These are phyloP conservation scores for Caerostris darwini DNA, from an alignment of 1,140 invertebrate genomes.

Conservation along the genomic window DNA sequence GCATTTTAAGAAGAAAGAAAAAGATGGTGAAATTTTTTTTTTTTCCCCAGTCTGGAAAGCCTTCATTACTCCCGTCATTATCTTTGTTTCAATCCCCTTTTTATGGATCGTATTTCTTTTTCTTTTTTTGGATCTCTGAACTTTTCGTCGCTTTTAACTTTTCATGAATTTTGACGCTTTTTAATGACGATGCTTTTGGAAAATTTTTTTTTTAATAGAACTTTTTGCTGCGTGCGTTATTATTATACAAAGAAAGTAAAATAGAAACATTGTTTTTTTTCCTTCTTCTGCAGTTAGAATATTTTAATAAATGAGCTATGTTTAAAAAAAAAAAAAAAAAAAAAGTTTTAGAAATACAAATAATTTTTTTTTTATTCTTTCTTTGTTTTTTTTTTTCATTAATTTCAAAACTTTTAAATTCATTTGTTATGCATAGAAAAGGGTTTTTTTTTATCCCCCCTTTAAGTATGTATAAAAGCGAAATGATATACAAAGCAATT, in stretches of 20 bases:
- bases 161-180: too few species aligned
- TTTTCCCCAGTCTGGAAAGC: slow-evolving; percentile 1
- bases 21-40: neutral
- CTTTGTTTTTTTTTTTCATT: neutral
- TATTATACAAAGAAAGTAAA: neutral
- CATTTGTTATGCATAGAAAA: neutral
- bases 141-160: slow-evolving; percentile 9
- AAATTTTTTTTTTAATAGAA: slow-evolving; percentile 38
- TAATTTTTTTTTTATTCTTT: neutral
- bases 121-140: neutral
- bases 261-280: neutral
- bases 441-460: neutral
- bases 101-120: neutral
- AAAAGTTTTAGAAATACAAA: slow-evolving; percentile 7
- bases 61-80: neutral
- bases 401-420: neutral
- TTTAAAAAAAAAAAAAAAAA: too few species aligned
- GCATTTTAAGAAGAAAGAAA: neutral
- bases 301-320: neutral
- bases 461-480: neutral
- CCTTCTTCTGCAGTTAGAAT: neutral
- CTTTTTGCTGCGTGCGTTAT: neutral
- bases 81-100: slow-evolving; percentile 8
- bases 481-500: too few species aligned
- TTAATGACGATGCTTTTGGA: too few species aligned